Base-by-base conservation (phyloP, 2,888 invertebrate species). In the Scaptodrosophila latifasciaeformis region DNA sequence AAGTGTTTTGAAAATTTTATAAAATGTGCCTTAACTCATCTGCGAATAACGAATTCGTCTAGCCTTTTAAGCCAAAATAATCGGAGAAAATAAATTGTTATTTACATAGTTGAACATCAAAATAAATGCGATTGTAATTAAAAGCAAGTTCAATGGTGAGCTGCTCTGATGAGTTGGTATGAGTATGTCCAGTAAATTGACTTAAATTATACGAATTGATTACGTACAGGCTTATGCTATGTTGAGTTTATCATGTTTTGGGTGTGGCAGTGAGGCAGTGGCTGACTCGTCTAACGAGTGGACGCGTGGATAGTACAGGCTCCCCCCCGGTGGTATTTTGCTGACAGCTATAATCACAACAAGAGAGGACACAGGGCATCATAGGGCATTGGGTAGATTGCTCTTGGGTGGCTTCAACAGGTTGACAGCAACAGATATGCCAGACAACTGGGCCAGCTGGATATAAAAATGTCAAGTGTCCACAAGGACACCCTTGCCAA, bases 241-340 rank as follows among this genome's bases (percentile, higher is more conserved):
- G 17, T 49, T 39, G 19, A 47, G 44, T 54, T 46, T 30, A 21
- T 34, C 52, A 50, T 62, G 5, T 48, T 62, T 49, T 30, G 37
- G 37, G 44, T 40, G 24, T 46, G 37, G 10, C 5, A 21, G 7
- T 40, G 4, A 57, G 10, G 19, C 17, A 29, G 18, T 49, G 19
- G 24, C 24, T 45, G 30, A 12, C 10, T 43, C 35, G 52, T 24
- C 13, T 30, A 52, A 37, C 43, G 51, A 39, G 40, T 24, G 24
- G 24, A 24, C 31, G 3, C 12, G 9, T 31, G 12, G 31, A 31
- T n/a, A n/a, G n/a, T n/a, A n/a, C 31, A 12, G 6, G 9, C 31
- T 7, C 5, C 5, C 5, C 5, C 9, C 27, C 5, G 27, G 5
- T 27, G 9, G 9, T 31, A 31, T 31, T 10, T 10, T 7, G 12